Percentiles rank a stretch among this genome's conserved stretches.
These are phyloP conservation scores for Poeciliopsis retropinna DNA, from an alignment of 2,113 vertebrate species.

Conservation along the genomic window DNA sequence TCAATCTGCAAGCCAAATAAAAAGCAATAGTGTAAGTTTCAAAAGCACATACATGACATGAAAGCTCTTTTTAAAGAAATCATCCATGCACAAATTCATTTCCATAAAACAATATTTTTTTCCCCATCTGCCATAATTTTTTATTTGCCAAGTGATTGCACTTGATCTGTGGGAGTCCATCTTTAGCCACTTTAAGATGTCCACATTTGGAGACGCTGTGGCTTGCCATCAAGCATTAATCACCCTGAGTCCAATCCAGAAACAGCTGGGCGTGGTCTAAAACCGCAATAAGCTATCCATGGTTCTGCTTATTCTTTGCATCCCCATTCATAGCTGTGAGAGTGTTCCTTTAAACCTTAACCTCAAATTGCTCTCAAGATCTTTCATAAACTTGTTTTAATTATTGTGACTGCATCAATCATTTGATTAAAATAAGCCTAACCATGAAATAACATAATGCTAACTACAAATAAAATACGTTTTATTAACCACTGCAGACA, in stretches of 20 bases:
- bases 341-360: neutral
- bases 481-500: neutral
- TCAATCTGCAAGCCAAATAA: slow-evolving; percentile 68
- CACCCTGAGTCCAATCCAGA: slow-evolving; percentile 49
- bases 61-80: slow-evolving; percentile 3
- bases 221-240: slow-evolving; percentile 18
- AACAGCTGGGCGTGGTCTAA: slow-evolving; percentile 55
- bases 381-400: neutral
- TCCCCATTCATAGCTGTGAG: slow-evolving; percentile 2
- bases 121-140: neutral
- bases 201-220: slow-evolving; percentile 77
- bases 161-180: slow-evolving; percentile 63
- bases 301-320: slow-evolving; percentile 51
- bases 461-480: neutral
- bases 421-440: neutral
- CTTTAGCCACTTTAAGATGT: slow-evolving; percentile 78
- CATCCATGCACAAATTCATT: slow-evolving; percentile 29
- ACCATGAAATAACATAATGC: neutral
- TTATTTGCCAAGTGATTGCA: slow-evolving; percentile 38
- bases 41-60: slow-evolving; percentile 4
- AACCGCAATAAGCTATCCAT: slow-evolving; percentile 59
- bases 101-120: slow-evolving; percentile 20
- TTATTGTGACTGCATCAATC: neutral
- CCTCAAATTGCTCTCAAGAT: neutral
- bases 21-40: slow-evolving; percentile 48